Evolutionary conservation across 2,888 invertebrate species (phyloP).

Genomic region (Kuschelorhynchus macadamiae): DNA sequence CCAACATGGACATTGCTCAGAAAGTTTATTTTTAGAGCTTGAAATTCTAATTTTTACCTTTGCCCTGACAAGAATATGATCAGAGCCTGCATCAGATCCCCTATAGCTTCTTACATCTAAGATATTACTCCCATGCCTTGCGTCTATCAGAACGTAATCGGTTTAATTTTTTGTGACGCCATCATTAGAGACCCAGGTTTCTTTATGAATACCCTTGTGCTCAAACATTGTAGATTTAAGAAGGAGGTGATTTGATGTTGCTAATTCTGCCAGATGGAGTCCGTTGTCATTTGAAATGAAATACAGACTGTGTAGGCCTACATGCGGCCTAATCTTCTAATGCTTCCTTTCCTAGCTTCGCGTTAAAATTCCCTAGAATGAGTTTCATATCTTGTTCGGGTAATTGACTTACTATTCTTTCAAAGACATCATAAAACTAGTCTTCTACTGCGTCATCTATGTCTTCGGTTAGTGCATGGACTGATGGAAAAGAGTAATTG

Average conservation of each 20-base stretch:
- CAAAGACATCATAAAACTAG: conserved; percentile 12
- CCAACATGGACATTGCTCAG: conserved; percentile 10
- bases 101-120: conserved; percentile 11
- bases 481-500: too few species aligned
- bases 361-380: conserved; percentile 22
- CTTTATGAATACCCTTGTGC: conserved; percentile 21
- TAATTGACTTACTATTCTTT: conserved; percentile 2
- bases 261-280: conserved; percentile 15
- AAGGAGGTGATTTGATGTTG: conserved; percentile 8
- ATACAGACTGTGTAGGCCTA: conserved; percentile 13
- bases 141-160: too few species aligned
- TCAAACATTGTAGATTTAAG: conserved; percentile 33
- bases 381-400: conserved; percentile 12
- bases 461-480: conserved; percentile 1
- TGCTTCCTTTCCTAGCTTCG: conserved; percentile 28
- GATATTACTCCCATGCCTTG: too few species aligned
- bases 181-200: conserved; percentile 27
- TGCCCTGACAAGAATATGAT: conserved; percentile 23
- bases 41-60: conserved; percentile 23
- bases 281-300: conserved; percentile 16
- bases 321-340: conserved; percentile 12
- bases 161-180: too few species aligned
- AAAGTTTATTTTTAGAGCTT: conserved; percentile 15
- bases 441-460: conserved; percentile 13
- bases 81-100: conserved; percentile 9